A percentile compares a stretch with the other conserved stretches of the same genome.
Conservation (phyloP, 1,140 invertebrate genomes). For the Phthorimaea operculella region DNA sequence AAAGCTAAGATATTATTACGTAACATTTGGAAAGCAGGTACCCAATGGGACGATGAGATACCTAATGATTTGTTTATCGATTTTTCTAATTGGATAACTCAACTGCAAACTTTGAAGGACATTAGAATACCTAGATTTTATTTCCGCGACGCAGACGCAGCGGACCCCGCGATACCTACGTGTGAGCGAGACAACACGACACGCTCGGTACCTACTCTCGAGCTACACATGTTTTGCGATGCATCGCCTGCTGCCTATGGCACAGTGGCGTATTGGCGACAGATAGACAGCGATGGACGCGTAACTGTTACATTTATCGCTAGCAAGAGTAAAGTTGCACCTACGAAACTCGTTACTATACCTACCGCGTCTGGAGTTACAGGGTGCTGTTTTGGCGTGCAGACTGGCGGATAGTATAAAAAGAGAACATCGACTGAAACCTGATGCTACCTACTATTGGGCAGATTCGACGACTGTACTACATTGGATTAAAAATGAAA, state of each 20-base stretch:
- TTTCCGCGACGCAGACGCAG: too few species aligned
- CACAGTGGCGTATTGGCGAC: constrained; percentile 5
- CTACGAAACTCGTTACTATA: constrained; percentile 4
- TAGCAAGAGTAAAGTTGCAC: not conserved
- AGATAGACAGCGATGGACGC: not conserved
- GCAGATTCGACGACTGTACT: constrained; percentile 17
- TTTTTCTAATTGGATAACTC: not conserved
- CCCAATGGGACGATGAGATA: not conserved
- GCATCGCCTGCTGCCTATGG: not conserved
- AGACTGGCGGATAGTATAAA: constrained; percentile 10
- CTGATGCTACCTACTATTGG: constrained; percentile 10
- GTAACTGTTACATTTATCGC: not conserved
- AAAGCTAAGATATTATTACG: not conserved
- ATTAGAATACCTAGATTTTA: not conserved
- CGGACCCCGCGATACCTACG: too few species aligned
- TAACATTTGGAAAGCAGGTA: not conserved
- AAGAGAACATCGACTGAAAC: constrained; percentile 10
- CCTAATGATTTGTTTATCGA: not conserved
- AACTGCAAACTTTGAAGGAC: not conserved
- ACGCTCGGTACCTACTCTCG: not conserved
- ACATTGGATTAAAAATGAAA: constrained; percentile 15
- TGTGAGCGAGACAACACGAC: too few species aligned
- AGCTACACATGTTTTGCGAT: constrained; percentile 7
- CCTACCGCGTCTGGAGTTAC: constrained; percentile 17
- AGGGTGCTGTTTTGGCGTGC: constrained; percentile 11